These are phyloP conservation scores for Strix uralensis DNA, from an alignment of 2,113 vertebrate genomes.

Conservation along the genomic window DNA sequence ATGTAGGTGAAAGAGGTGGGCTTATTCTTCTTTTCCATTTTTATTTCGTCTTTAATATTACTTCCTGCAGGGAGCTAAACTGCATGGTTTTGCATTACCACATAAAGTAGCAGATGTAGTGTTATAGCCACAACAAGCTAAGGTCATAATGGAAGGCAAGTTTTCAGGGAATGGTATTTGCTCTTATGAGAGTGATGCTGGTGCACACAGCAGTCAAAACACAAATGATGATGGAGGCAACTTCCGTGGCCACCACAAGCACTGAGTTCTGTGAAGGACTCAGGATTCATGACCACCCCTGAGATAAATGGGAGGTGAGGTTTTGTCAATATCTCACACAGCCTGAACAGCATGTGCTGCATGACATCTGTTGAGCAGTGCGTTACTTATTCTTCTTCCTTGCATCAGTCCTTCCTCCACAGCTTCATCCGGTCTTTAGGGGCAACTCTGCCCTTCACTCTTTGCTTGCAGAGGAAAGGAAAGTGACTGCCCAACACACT, in stretches of 20 bases:
- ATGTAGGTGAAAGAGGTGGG: background rate
- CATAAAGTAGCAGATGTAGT: background rate
- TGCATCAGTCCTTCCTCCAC: background rate
- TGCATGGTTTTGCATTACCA: background rate
- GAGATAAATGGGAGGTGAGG: background rate
- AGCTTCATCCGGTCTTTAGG: background rate
- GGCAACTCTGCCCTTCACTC: background rate
- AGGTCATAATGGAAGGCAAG: background rate
- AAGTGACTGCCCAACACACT: background rate
- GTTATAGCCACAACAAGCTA: background rate
- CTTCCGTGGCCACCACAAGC: background rate
- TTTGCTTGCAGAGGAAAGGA: background rate
- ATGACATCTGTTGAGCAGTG: background rate
- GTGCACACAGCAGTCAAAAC: background rate
- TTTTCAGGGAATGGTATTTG: background rate
- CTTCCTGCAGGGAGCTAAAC: background rate
- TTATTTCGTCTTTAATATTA: background rate
- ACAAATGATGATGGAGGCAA: background rate
- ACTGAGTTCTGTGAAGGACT: too few relatives aligned
- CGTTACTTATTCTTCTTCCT: background rate
- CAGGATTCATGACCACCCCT: accelerated
- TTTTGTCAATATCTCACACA: background rate
- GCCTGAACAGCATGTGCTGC: background rate
- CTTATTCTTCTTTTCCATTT: background rate
- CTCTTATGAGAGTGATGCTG: background rate